Evolutionary conservation across 1,140 invertebrate genomes (phyloP).

Genomic region (Aphelenchoides besseyi): DNA sequence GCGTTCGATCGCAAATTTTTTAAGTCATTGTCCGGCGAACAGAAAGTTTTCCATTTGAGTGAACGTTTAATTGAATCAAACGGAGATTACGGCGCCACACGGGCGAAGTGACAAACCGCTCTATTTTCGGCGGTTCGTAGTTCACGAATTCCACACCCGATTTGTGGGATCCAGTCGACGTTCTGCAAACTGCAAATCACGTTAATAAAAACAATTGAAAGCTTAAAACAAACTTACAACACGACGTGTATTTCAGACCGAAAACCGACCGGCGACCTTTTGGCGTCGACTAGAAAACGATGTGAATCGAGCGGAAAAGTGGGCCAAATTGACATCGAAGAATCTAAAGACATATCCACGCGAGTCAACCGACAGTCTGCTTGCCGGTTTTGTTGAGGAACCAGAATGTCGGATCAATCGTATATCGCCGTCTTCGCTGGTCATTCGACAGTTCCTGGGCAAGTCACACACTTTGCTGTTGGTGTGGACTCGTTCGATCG

Average conservation of each 20-base stretch:
- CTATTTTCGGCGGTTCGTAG: not conserved
- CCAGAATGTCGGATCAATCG: constrained; percentile 11
- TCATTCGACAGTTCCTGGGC: constrained; percentile 16
- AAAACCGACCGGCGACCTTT: constrained; percentile 4
- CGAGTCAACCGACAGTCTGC: not conserved
- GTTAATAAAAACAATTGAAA: not conserved
- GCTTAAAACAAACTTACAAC: not conserved
- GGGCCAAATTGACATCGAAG: constrained; percentile 3
- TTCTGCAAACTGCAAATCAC: not conserved
- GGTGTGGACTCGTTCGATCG: constrained; percentile 7
- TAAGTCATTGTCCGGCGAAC: no score
- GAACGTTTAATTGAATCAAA: not conserved
- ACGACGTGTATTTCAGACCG: constrained; percentile 10
- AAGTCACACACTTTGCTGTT: not conserved
- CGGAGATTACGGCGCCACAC: no score
- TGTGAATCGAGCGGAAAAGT: constrained; percentile 1
- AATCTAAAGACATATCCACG: not conserved
- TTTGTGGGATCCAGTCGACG: not conserved
- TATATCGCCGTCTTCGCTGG: not conserved
- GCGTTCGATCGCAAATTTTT: no score
- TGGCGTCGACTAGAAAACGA: constrained; percentile 14
- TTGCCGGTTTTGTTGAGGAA: constrained; percentile 17
- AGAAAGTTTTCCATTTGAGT: not conserved
- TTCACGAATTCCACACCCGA: not conserved
- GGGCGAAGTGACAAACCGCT: no score